These are phyloP conservation scores for Acanthoscelides obtectus DNA, from an alignment of 2,888 invertebrate genomes.

Conservation along the genomic window DNA sequence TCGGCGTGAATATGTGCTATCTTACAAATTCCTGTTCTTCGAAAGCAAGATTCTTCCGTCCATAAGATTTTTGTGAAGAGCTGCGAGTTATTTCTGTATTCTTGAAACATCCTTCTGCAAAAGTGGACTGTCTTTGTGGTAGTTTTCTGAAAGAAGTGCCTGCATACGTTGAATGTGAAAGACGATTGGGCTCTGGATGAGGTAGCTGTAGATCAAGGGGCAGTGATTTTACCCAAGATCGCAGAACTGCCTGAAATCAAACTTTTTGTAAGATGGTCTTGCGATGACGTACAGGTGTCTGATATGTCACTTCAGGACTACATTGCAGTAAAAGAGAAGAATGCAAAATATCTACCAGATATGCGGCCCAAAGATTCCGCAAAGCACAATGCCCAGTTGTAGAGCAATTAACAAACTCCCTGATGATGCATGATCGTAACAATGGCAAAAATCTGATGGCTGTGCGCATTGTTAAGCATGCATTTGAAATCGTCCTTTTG, in stretches of 20 bases:
- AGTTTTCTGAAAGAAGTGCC: no score
- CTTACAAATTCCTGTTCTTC: no score
- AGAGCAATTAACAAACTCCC: conserved; percentile 92
- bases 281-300: conserved; percentile 95
- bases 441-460: conserved; percentile 99
- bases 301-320: conserved; percentile 98
- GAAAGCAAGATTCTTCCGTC: no score
- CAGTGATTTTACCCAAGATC: conserved; percentile 53
- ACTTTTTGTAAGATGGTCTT: conserved; percentile 93
- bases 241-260: conserved; percentile 95
- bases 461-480: conserved; percentile 97
- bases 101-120: no score
- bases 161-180: no score
- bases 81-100: no score
- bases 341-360: conserved; percentile 97
- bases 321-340: conserved; percentile 95
- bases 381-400: conserved; percentile 99
- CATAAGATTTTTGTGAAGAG: no score
- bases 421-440: conserved; percentile 99
- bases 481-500: conserved; percentile 97
- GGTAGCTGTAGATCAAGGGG: conserved; percentile 47
- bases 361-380: conserved; percentile 96
- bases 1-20: no score
- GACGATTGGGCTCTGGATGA: conserved; percentile 56
- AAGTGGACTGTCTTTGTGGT: no score